phyloP scores from a whole-genome alignment of 2,113 vertebrate species.

The Megalops atlanticus region DNA sequence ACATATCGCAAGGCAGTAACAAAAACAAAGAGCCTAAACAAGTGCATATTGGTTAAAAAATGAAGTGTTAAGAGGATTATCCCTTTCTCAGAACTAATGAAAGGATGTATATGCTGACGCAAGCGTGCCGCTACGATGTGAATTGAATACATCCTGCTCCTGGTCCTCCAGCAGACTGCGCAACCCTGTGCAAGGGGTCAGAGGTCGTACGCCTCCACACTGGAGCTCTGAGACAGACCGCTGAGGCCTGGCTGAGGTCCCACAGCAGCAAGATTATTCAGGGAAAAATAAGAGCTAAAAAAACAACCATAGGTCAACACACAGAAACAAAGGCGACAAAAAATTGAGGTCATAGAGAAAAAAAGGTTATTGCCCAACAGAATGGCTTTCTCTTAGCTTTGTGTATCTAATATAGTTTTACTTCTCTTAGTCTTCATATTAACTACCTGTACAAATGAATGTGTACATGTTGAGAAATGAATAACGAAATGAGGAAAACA shows the following conservation, averaged over 20 bases:
- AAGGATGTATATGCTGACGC: constrained; percentile 55
- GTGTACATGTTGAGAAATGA: too few relatives aligned
- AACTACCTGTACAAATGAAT: too few relatives aligned
- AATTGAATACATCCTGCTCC: neutral
- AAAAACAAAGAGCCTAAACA: constrained; percentile 64
- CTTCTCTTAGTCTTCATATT: too few relatives aligned
- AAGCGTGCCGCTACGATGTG: constrained; percentile 51
- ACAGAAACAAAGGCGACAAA: too few relatives aligned
- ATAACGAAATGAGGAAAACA: too few relatives aligned
- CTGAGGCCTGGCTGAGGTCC: neutral
- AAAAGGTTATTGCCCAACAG: too few relatives aligned
- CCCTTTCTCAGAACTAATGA: constrained; percentile 59
- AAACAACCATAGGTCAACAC: too few relatives aligned
- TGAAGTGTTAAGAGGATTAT: constrained; percentile 72
- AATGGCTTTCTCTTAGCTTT: too few relatives aligned
- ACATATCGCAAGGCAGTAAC: too few relatives aligned
- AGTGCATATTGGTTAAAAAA: constrained; percentile 66
- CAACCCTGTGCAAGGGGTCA: neutral
- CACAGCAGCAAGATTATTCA: neutral
- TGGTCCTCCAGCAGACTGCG: neutral
- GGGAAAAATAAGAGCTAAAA: too few relatives aligned
- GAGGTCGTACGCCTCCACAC: neutral
- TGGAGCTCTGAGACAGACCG: neutral
- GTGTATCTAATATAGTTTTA: too few relatives aligned
- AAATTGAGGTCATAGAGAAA: too few relatives aligned